Base-by-base conservation (phyloP, 2,113 vertebrate genomes). In the Vombatus ursinus region DNA sequence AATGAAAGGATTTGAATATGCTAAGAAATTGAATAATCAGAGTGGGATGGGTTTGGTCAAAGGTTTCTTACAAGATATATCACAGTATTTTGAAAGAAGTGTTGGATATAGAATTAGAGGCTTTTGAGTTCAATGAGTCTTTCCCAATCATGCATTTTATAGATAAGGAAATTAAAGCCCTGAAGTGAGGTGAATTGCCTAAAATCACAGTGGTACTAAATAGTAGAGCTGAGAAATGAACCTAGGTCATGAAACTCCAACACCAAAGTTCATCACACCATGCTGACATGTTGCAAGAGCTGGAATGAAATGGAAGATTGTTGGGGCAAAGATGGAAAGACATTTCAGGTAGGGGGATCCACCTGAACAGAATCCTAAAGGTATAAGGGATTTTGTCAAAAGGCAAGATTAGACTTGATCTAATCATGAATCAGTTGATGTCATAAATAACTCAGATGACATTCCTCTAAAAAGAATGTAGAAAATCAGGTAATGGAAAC, bases 391-490 rank as follows among this genome's bases (percentile, higher is more conserved):
- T 92, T 91, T 96, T 94, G 61, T 90, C 23, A 93, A 93, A 28
- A 24, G 68, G 93, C 89, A 24, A 93, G 91, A 92, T 90, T 90
- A 91, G 94, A 84, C 57, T 28, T 89, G 94, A 93, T 52, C 37
- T 95, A 92, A 94, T 96, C 90, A 92, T 26, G 93, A 52, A 90
- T 52, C 90, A 94, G 68, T 89, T 37, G 19, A 92, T 57, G 11
- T 53, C 51, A 52, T 92, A 94, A 95, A 3, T 89, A 92, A 24
- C 28, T 93, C 61, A 92, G 22, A 37, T 93, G 53, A 54, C 52
- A 93, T 92, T 84, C 68, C 16, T 48, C 50, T 95, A 92, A 92
- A 93, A n/a, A 52, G 90, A 96, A 93, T 31, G 28, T 90, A 90
- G 37, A 37, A 92, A 97, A 95, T 92, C 68, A 84, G 53, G 93